Evolutionary conservation across 2,113 vertebrate species (phyloP), one percentile per base, ranked within the genome.

Genomic region (Chelonoidis abingdonii): DNA sequence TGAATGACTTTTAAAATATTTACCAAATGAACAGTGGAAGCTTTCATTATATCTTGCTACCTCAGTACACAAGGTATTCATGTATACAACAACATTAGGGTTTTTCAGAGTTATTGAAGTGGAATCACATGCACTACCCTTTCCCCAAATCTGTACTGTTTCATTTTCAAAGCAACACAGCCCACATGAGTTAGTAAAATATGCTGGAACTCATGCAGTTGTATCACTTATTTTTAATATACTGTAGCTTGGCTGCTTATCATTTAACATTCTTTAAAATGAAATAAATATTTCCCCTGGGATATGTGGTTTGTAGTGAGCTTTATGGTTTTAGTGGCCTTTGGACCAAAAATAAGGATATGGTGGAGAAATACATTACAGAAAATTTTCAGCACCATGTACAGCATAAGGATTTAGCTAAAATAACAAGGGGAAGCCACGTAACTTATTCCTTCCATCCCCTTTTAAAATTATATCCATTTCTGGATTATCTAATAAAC

Each of bases 1-100:
- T 85, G 80, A 96, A 87, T 3, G 94, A 89, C 93, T 95, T 97
- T 96, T 96, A 31, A 98, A 98, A 96, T 95, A 97, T 96, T 98
- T 97, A 97, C 86, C 50, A 89, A 93, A 93, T 85, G 79, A 95
- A 75, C 50, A 86, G 88, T 88, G 86, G 83, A 98, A 94, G 87
- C 85, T 93, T 92, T 85, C 14, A 35, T 91, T 95, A 29, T 83
- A 41, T 87, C 89, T 95, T 91, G 75, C 84, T 95, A 54, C 87
- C 89, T 82, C 62, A 80, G 85, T 88, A 92, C 25, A 81, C 22
- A 87, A 41, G 31, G 79, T 56, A 92, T 62, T 93, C 0, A 1
- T 54, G 83, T 4, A 24, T 0, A 25, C 65, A 93, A 87, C 56
- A 84, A 88, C 56, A 72, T 59, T 94, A 86, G 93, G 86, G 47